Base-by-base conservation (phyloP, 2,113 vertebrate species). In the Hippocampus guttulatus region DNA sequence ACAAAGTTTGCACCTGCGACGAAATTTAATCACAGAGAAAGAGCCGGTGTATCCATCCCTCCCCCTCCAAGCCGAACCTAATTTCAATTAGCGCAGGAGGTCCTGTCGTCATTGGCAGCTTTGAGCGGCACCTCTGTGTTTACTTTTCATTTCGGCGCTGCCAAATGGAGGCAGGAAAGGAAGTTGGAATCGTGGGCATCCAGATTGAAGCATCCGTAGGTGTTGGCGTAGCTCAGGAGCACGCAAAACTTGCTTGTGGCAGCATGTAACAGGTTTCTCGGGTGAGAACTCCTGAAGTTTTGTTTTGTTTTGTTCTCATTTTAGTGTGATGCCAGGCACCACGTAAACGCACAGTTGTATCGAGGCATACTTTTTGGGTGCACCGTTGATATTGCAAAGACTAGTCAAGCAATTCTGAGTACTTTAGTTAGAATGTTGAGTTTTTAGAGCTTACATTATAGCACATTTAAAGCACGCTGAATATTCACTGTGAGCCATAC, bases 41-140 rank as follows among this genome's bases (percentile, higher is more conserved):
- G 75, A 78, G 82, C 30, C 20, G 62, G 62, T 78, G 74, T 75
- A 76, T 87, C 9, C 33, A 33, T 3, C 33, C 33, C 33, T 5
- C 61, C 5, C n/a, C 86, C 81, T 76, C 77, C 81, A 85, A 90
- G 88, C 90, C 78, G 70, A 62, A 86, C 91, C 93, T 94, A 88
- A 95, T 96, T 96, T 93, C 94, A 95, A 95, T 96, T 95, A 95
- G 90, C 84, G 79, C 73, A 9, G 27, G 58, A 20, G 80, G 92
- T 58, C 76, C 92, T 92, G 93, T 94, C 93, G 91, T 93, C 91
- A 86, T 84, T 74, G 81, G 75, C 58, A 64, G 82, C 78, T 85
- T 84, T 88, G 66, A 85, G 94, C 92, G 92, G 92, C 94, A 93
- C 73, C 87, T 91, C 91, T 88, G 89, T 94, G 93, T 96, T 95